Percentiles rank a stretch among this genome's conserved stretches.
These are phyloP conservation scores for Hoplodrina ambigua DNA, from an alignment of 2,888 invertebrate genomes.

Conservation along the genomic window DNA sequence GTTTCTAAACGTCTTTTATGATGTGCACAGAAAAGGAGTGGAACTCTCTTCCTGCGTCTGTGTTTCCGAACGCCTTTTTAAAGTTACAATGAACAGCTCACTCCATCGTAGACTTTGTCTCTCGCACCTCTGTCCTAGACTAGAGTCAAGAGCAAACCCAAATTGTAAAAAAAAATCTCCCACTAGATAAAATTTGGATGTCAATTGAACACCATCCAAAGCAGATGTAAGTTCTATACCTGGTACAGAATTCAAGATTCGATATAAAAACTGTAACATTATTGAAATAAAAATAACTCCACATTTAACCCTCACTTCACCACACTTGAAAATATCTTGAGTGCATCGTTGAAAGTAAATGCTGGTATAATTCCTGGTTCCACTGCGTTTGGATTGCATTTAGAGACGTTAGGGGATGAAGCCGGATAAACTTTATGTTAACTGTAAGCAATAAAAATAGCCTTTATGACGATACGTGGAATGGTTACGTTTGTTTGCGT, in stretches of 20 bases:
- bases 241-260: slow-evolving; percentile 45
- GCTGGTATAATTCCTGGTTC: slow-evolving; percentile 86
- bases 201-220: slow-evolving; percentile 10
- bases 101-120: too few species aligned
- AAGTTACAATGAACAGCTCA: too few species aligned
- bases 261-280: slow-evolving; percentile 57
- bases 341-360: slow-evolving; percentile 90
- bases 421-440: slow-evolving; percentile 88
- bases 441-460: slow-evolving; percentile 88
- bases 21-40: too few species aligned
- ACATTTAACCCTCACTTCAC: slow-evolving; percentile 80
- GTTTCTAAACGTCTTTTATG: too few species aligned
- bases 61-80: too few species aligned
- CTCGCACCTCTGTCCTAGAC: too few species aligned
- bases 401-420: slow-evolving; percentile 86
- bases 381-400: slow-evolving; percentile 88
- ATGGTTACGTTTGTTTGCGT: slow-evolving; percentile 84
- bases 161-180: background rate
- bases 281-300: slow-evolving; percentile 82
- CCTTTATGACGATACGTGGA: slow-evolving; percentile 89
- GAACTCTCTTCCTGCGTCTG: too few species aligned
- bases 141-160: too few species aligned
- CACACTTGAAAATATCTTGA: slow-evolving; percentile 84
- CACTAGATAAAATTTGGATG: background rate
- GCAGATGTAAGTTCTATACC: slow-evolving; percentile 22